Evolutionary conservation across 2,113 vertebrate species (phyloP), one percentile per base, ranked within the genome.

Genomic region (Oostethus manadensis): DNA sequence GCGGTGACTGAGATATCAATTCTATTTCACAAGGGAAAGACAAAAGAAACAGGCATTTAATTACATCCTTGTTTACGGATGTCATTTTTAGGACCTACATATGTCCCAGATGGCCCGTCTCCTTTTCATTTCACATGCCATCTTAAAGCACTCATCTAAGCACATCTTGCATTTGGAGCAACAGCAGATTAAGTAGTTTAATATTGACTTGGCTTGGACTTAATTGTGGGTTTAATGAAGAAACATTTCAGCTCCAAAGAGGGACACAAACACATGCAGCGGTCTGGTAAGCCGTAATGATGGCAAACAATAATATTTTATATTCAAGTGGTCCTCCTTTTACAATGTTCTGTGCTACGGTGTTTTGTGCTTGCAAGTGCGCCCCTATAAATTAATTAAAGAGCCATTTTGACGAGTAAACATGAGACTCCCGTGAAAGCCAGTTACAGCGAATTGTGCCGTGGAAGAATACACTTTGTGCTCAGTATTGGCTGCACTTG

Each of bases 11-110:
- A 64, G 77, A 64, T 71, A 71, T 50, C 64, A 51, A 73, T 81
- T 74, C 62, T 29, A 69, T 73, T 74, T 66, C 78, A 69, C 73
- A 44, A 49, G 75, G 61, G 77, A 76, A 61, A 73, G 66, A 60
- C 53, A 71, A 81, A 79, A 68, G 69, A 74, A 71, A 82, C 46
- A 38, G 71, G 72, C 79, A 78, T 87, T 87, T 87, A 87, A 87
- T 87, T 82, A 86, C 73, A 69, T 68, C 62, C 72, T 70, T 81
- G 72, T 83, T 84, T 86, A 80, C 73, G 71, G 80, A 70, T 80
- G 81, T 87, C 83, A 76, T 84, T 76, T 80, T 60, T 63, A 77
- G 85, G 81, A 76, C 74, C 67, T 69, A 68, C 81, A 84, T 77
- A 60, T 58, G 69, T 81, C 78, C 79, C 71, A 5, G 4, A 60